Percentiles rank a stretch among this genome's conserved stretches.
These are phyloP conservation scores for Drosophila prolongata DNA, from an alignment of 2,888 invertebrate species.

Conservation along the genomic window DNA sequence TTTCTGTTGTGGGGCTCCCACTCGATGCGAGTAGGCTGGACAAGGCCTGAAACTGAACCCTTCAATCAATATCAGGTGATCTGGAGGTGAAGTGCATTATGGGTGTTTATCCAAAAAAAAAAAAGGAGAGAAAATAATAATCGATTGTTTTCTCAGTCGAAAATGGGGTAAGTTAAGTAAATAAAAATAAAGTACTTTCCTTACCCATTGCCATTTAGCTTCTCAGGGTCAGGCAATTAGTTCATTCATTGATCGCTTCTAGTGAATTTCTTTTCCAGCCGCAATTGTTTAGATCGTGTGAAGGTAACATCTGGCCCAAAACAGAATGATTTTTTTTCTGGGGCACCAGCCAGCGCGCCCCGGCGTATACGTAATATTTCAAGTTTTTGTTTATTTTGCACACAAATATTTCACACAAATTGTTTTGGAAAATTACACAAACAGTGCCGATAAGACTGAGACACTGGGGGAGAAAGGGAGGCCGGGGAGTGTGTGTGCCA, in stretches of 20 bases:
- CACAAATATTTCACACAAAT: slow-evolving; percentile 32
- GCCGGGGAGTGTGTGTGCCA: slow-evolving; percentile 19
- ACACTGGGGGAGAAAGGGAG: neutral
- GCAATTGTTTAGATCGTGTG: slow-evolving; percentile 34
- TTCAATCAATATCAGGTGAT: slow-evolving; percentile 5
- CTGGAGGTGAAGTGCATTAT: slow-evolving; percentile 7
- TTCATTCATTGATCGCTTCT: slow-evolving; percentile 34
- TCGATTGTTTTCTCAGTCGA: slow-evolving; percentile 8
- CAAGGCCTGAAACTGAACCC: neutral
- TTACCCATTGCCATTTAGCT: slow-evolving; percentile 15
- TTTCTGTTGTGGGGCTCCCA: slow-evolving; percentile 10
- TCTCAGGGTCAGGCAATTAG: slow-evolving; percentile 31
- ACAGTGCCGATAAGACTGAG: slow-evolving; percentile 2
- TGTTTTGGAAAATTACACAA: slow-evolving; percentile 39
- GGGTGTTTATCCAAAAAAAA: neutral
- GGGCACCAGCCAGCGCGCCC: slow-evolving; percentile 29
- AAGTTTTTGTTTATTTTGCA: slow-evolving; percentile 45
- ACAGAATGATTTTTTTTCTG: slow-evolving; percentile 28
- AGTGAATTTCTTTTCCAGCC: slow-evolving; percentile 22
- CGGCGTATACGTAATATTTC: slow-evolving; percentile 43
- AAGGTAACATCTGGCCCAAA: slow-evolving; percentile 42
- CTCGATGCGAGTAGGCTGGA: neutral
- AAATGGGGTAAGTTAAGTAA: neutral
- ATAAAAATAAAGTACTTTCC: slow-evolving; percentile 4
- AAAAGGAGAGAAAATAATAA: neutral